Percentiles rank a stretch among this genome's conserved stretches.
These are phyloP conservation scores for Fringilla coelebs DNA, from an alignment of 2,797 vertebrate genomes.

Conservation along the genomic window DNA sequence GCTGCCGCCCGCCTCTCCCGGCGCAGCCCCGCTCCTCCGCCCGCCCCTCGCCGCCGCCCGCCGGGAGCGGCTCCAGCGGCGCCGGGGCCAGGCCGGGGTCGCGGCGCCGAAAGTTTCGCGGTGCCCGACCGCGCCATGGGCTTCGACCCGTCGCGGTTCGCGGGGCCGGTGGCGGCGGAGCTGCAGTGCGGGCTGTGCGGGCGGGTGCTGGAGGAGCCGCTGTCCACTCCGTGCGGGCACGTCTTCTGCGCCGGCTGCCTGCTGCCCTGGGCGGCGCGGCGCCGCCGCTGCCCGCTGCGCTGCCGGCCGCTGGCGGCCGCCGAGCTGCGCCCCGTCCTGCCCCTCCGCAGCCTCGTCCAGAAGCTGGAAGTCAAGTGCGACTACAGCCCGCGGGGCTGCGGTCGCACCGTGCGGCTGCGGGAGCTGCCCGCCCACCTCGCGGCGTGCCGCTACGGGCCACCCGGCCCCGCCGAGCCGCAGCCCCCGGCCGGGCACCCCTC, in stretches of 20 bases:
- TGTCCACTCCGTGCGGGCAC: slow-evolving; percentile 52
- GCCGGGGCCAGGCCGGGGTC: not conserved
- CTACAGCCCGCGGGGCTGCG: slow-evolving; percentile 16
- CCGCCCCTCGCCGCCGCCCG: not conserved
- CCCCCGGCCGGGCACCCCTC: not conserved
- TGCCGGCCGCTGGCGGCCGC: slow-evolving; percentile 34
- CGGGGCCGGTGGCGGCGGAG: slow-evolving; percentile 25
- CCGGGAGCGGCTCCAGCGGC: not conserved
- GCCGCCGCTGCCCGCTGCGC: slow-evolving; percentile 34
- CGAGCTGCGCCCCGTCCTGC: slow-evolving; percentile 31
- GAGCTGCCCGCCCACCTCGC: slow-evolving; percentile 31
- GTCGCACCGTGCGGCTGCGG: not conserved
- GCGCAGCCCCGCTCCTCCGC: not conserved
- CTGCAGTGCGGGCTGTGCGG: slow-evolving; percentile 39
- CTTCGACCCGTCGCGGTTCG: slow-evolving; percentile 40
- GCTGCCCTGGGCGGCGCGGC: slow-evolving; percentile 44
- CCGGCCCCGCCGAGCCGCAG: not conserved
- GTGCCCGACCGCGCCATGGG: not conserved
- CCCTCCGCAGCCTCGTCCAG: slow-evolving; percentile 25
- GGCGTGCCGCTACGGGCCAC: slow-evolving; percentile 55
- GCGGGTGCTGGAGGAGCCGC: slow-evolving; percentile 45
- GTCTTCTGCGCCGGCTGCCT: slow-evolving; percentile 57
- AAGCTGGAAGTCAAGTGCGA: slow-evolving; percentile 44
- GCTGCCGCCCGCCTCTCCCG: slow-evolving; percentile 9
- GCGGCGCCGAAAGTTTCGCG: not conserved